These are phyloP conservation scores for Rynchops niger DNA, from an alignment of 2,113 vertebrate species.

Conservation along the genomic window DNA sequence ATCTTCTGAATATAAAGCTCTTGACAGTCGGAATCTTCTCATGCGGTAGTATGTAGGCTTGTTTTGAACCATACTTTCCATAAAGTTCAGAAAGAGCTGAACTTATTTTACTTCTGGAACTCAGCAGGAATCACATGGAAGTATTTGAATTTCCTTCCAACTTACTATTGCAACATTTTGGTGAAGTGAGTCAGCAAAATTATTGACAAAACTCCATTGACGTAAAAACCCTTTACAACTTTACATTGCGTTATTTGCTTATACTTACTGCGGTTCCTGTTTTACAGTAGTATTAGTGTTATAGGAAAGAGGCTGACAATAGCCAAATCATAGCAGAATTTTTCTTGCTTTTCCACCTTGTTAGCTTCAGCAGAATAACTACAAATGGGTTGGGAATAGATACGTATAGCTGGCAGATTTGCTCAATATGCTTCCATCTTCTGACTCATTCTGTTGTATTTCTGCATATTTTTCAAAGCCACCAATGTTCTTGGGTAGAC, in stretches of 20 bases:
- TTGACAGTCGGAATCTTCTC: not conserved
- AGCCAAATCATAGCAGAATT: not conserved
- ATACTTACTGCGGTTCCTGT: not conserved
- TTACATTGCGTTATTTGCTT: not conserved
- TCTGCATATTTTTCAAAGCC: not conserved
- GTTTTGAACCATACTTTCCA: not conserved
- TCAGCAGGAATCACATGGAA: not conserved
- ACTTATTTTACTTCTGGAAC: not conserved
- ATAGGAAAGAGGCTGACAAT: not conserved
- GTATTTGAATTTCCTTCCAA: not conserved
- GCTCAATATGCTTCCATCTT: not conserved
- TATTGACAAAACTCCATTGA: not conserved
- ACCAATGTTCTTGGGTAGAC: accelerated
- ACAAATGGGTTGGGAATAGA: not conserved
- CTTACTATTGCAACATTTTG: not conserved
- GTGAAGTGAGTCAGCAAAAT: not conserved
- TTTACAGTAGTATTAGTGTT: not conserved
- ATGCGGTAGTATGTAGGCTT: not conserved
- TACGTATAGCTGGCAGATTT: not conserved
- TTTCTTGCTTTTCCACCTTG: not conserved
- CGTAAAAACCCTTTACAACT: not conserved
- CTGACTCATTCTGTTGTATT: not conserved
- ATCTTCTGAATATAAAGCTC: not conserved
- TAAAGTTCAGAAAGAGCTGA: not conserved
- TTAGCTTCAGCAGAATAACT: not conserved